Evolutionary conservation across 1,140 invertebrate genomes (phyloP), one percentile per base, ranked within the genome.

Genomic region (Drosophila persimilis): DNA sequence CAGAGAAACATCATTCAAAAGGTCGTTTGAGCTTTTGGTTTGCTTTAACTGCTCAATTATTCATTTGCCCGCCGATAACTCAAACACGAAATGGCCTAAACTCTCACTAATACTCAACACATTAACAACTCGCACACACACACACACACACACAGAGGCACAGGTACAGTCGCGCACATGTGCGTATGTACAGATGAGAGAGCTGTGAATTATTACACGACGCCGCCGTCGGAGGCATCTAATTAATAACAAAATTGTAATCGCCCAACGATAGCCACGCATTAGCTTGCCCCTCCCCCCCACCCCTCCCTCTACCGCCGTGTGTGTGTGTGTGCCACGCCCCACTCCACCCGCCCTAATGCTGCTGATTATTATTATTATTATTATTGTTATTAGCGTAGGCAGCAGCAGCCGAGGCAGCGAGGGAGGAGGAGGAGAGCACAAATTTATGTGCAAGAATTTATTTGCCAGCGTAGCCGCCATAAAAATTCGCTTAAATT

Each of bases 241-340:
- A 85, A 85, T 85, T 85, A 85, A 85, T 85, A 81, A 86, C 77
- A 59, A 81, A 81, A 86, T 81, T 81, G 77, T 88, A 85, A 85
- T 85, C 81, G 81, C 59, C 67, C 52, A 74, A 74, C 77, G 73
- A 85, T 88, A 74, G 73, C 81, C 69, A 51, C 48, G 64, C 64
- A 73, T 77, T 77, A 62, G 70, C 46, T 44, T 20, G 17, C 50
- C 3, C 39, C 13, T 44, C 15, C 29, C 9, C 7, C 46, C 20
- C 17, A 8, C 48, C 8, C 11, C 8, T 0, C 22, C 5, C 54
- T 31, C 39, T 8, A 15, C 13, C 26, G 5, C 8, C 35, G 20
- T 61, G 57, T 56, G 51, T 35, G 55, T 35, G 55, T 41, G 22
- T 20, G 55, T 71, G 47, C 35, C 47, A 41, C 24, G 39, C 20